A percentile compares a stretch with the other conserved stretches of the same genome.
Evolutionary conservation across 1,140 invertebrate genomes (phyloP).

Genomic region (Scaptomyza graminum): DNA sequence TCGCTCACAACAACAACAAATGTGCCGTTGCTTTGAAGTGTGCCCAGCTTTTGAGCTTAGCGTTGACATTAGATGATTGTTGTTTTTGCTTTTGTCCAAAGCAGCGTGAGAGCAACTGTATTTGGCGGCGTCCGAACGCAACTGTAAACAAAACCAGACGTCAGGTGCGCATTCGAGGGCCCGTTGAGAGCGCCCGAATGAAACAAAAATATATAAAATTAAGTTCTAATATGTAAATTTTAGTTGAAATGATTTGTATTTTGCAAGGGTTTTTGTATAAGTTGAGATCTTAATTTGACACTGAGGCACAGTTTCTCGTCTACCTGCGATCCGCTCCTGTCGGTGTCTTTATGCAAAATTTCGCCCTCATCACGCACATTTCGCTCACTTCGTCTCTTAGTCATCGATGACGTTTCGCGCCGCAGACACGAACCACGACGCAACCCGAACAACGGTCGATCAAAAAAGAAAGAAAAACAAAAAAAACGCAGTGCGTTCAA

Average conservation of each 20-base stretch:
- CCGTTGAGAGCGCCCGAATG: neutral
- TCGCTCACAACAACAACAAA: constrained; percentile 13
- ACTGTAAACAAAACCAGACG: constrained; percentile 27
- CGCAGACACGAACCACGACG: constrained; percentile 17
- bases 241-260: too few relatives aligned
- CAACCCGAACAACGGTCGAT: constrained; percentile 6
- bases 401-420: constrained; percentile 70
- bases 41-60: constrained; percentile 54
- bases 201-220: neutral
- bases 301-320: neutral
- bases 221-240: neutral
- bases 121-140: constrained; percentile 27
- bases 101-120: constrained; percentile 37
- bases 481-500: constrained; percentile 20
- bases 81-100: constrained; percentile 20
- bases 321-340: constrained; percentile 54
- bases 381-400: constrained; percentile 48
- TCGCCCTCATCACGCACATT: constrained; percentile 20
- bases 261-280: too few relatives aligned
- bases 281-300: too few relatives aligned
- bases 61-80: constrained; percentile 49
- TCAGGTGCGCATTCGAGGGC: constrained; percentile 22
- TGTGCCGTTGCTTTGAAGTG: constrained; percentile 41
- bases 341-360: constrained; percentile 38
- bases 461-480: too few relatives aligned